These are phyloP conservation scores for Pseudachorutes palmiensis DNA, from an alignment of 1,140 invertebrate genomes.

Conservation along the genomic window DNA sequence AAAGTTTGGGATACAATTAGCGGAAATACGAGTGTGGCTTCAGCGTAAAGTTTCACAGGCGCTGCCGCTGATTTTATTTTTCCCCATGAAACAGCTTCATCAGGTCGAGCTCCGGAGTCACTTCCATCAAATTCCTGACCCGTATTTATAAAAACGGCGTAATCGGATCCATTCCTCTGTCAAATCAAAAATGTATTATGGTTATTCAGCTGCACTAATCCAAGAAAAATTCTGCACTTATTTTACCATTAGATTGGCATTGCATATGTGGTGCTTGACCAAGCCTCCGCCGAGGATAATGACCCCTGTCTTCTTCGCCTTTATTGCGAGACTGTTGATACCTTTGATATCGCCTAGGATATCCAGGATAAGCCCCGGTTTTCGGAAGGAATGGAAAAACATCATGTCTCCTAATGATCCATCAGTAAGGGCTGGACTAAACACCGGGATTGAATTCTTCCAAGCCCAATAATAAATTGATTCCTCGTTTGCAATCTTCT, in stretches of 20 bases:
- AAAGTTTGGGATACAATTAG: constrained; percentile 93
- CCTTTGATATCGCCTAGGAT: constrained; percentile 83
- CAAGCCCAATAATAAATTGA: constrained; percentile 98
- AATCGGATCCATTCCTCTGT: constrained; percentile 98
- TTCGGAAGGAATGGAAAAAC: constrained; percentile 93
- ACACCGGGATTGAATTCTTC: constrained; percentile 95
- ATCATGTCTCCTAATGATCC: constrained; percentile 99
- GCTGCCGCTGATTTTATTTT: constrained; percentile 82
- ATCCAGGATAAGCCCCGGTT: constrained; percentile 85
- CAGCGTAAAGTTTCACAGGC: constrained; percentile 92
- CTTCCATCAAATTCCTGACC: constrained; percentile 96
- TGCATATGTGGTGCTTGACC: constrained; percentile 98
- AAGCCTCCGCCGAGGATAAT: constrained; percentile 94
- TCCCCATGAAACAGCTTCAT: constrained; percentile 98
- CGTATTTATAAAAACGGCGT: constrained; percentile 94
- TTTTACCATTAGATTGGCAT: constrained; percentile 86
- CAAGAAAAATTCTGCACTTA: not conserved
- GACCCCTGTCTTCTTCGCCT: constrained; percentile 87
- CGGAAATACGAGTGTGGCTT: constrained; percentile 92
- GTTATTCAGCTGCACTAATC: too few relatives aligned
- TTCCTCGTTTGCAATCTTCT: constrained; percentile 79
- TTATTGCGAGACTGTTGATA: constrained; percentile 91
- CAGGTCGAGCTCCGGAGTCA: constrained; percentile 92
- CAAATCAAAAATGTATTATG: constrained; percentile 41
- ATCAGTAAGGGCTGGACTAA: constrained; percentile 95